Conservation (phyloP, 2,113 vertebrate species). For the Hoplias malabaricus region DNA sequence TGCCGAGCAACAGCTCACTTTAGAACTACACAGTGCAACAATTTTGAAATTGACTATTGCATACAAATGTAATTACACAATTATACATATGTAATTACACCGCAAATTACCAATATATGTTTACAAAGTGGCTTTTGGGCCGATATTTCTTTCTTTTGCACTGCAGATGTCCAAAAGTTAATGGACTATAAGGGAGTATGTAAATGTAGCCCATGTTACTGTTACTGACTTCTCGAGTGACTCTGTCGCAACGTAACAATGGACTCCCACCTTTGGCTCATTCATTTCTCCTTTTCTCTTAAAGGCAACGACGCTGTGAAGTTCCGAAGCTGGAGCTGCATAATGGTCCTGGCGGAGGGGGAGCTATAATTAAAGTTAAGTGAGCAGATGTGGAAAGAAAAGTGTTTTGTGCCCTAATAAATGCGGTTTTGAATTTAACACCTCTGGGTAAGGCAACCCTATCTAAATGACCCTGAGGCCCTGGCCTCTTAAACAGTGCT, state of each 20-base stretch:
- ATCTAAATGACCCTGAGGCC: slow-evolving; percentile 70
- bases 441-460: slow-evolving; percentile 69
- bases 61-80: no score
- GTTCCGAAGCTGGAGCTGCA: slow-evolving; percentile 57
- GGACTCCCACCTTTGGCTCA: slow-evolving; percentile 7
- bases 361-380: slow-evolving; percentile 77
- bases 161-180: no score
- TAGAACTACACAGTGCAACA: no score
- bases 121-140: no score
- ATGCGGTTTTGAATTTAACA: slow-evolving; percentile 78
- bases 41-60: no score
- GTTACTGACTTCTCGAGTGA: neutral
- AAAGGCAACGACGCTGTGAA: slow-evolving; percentile 49
- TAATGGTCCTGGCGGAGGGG: slow-evolving; percentile 64
- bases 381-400: slow-evolving; percentile 77
- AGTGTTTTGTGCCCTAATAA: slow-evolving; percentile 68
- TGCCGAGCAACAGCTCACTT: no score
- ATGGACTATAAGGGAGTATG: no score
- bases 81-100: no score
- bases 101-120: no score
- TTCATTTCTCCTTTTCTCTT: neutral
- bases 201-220: no score
- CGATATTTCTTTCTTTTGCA: no score
- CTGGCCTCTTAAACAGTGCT: slow-evolving; percentile 61
- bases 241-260: neutral